These are phyloP conservation scores for Leptinotarsa texana DNA, from an alignment of 1,140 invertebrate genomes.

Conservation along the genomic window DNA sequence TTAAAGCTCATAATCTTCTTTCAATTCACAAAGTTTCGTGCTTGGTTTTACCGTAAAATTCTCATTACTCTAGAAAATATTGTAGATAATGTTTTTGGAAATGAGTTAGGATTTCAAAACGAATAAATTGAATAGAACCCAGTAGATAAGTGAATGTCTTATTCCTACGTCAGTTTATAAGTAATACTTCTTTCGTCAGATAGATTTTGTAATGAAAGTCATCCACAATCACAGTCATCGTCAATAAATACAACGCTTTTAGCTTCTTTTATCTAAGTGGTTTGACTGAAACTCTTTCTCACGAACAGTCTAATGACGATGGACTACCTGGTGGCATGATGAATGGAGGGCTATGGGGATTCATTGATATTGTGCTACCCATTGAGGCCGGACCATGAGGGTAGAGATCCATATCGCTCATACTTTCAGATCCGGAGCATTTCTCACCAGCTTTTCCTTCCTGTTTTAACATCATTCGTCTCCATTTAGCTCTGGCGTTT, in stretches of 20 bases:
- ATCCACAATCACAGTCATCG: conserved; percentile 40
- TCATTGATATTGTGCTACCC: conserved; percentile 51
- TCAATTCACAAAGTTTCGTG: too few relatives aligned
- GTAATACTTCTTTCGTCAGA: too few relatives aligned
- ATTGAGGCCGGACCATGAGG: conserved; percentile 53
- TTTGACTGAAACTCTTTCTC: conserved; percentile 31
- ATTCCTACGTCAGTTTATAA: too few relatives aligned
- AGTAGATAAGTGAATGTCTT: too few relatives aligned
- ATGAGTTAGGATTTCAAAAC: too few relatives aligned
- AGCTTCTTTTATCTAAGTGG: conserved; percentile 10
- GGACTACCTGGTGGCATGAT: conserved; percentile 52
- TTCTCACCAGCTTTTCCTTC: conserved; percentile 54
- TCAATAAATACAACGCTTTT: conserved; percentile 35
- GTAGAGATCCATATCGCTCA: conserved; percentile 54
- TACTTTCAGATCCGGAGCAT: conserved; percentile 50
- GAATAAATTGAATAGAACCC: too few relatives aligned
- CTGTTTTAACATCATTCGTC: conserved; percentile 82
- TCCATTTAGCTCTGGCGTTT: conserved; percentile 96
- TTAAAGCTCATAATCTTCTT: too few relatives aligned
- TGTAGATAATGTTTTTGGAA: too few relatives aligned
- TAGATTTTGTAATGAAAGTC: not conserved
- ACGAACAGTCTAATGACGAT: conserved; percentile 54
- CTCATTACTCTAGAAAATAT: too few relatives aligned
- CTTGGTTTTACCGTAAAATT: too few relatives aligned
- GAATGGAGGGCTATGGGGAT: conserved; percentile 54